phyloP scores from a whole-genome alignment of 1,140 invertebrate genomes.

The Drosophila tropicalis region DNA sequence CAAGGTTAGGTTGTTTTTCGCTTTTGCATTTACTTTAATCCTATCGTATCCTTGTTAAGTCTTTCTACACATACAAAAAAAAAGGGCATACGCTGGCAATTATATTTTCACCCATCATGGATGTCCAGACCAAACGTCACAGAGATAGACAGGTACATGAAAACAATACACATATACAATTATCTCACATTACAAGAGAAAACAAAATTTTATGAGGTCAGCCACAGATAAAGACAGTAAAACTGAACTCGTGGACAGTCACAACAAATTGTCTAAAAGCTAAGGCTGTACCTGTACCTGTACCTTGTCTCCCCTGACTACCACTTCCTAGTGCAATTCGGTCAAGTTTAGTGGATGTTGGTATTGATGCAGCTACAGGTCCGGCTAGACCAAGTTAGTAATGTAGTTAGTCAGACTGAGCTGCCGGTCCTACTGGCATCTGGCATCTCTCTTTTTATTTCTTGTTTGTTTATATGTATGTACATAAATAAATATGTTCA shows the following conservation, averaged over 20 bases:
- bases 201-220: background rate
- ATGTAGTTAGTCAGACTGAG: slow-evolving; percentile 61
- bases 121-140: slow-evolving; percentile 30
- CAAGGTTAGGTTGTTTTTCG: too few species aligned
- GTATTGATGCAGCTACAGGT: slow-evolving; percentile 62
- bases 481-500: too few species aligned
- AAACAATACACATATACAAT: slow-evolving; percentile 42
- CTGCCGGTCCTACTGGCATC: slow-evolving; percentile 13
- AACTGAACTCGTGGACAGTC: slow-evolving; percentile 21
- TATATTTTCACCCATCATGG: slow-evolving; percentile 31
- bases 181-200: slow-evolving; percentile 35
- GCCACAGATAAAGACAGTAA: background rate
- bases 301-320: background rate
- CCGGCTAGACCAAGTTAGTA: slow-evolving; percentile 58
- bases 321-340: slow-evolving; percentile 75
- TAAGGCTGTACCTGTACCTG: background rate
- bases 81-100: too few species aligned
- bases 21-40: too few species aligned
- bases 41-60: too few species aligned
- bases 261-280: slow-evolving; percentile 45
- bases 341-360: slow-evolving; percentile 68
- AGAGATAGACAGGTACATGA: slow-evolving; percentile 18
- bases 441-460: slow-evolving; percentile 4
- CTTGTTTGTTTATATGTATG: slow-evolving; percentile 16
- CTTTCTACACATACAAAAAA: too few species aligned